Conservation (phyloP, 2,113 vertebrate genomes). For the Rynchops niger region DNA sequence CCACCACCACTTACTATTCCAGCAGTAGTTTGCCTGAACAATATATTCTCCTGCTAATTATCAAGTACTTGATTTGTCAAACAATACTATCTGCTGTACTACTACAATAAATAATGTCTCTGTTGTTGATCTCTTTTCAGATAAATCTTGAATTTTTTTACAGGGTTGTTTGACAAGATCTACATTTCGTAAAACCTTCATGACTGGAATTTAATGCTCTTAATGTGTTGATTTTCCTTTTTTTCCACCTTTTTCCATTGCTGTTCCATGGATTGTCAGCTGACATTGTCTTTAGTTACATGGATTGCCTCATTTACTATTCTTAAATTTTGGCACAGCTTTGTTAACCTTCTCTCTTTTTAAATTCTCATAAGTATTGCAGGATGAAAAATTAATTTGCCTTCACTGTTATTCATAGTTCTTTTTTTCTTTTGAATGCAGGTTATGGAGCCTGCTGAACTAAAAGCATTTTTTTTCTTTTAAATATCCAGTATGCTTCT, state of each 20-base stretch:
- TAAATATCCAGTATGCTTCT: neutral
- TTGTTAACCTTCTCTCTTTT: neutral
- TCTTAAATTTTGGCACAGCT: neutral
- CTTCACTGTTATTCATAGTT: neutral
- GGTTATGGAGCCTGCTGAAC: neutral
- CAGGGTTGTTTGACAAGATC: neutral
- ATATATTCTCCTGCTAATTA: neutral
- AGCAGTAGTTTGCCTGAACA: neutral
- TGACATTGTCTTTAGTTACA: neutral
- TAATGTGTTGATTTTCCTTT: neutral
- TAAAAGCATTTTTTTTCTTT: neutral
- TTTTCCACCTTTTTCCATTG: neutral
- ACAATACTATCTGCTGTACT: neutral
- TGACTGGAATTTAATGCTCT: neutral
- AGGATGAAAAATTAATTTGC: neutral
- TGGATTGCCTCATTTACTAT: neutral
- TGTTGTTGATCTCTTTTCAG: neutral
- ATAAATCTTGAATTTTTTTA: neutral
- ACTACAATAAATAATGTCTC: neutral
- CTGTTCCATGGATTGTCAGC: neutral
- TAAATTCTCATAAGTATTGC: neutral
- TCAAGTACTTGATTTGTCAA: neutral
- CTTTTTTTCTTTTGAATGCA: neutral
- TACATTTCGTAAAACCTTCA: neutral
- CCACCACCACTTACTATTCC: neutral